Percentiles rank a stretch among this genome's conserved stretches.
Evolutionary conservation across 2,797 vertebrate species (phyloP).

Genomic region (Scarus forsteni): DNA sequence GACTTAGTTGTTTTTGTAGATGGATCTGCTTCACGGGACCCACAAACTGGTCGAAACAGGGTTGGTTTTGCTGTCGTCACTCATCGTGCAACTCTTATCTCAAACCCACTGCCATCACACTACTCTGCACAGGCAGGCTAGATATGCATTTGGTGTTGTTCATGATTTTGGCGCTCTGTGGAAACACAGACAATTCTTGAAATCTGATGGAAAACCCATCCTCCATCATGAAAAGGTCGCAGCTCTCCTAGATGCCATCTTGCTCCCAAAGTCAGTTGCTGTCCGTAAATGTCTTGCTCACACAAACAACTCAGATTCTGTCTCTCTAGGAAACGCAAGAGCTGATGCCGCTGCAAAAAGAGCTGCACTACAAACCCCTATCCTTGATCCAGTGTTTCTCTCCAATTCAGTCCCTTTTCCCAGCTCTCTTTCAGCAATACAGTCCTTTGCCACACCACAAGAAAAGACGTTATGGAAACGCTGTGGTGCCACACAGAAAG

Average conservation of each 20-base stretch:
- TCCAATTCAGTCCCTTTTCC: neutral
- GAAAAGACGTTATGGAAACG: too few relatives aligned
- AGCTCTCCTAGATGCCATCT: conserved; percentile 2
- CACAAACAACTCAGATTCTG: too few relatives aligned
- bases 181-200: conserved; percentile 34
- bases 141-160: conserved; percentile 24
- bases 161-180: conserved; percentile 20
- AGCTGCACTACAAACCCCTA: too few relatives aligned
- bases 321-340: neutral
- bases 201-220: conserved; percentile 8
- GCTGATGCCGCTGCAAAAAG: neutral
- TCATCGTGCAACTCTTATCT: too few relatives aligned
- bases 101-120: neutral
- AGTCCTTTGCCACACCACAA: too few relatives aligned
- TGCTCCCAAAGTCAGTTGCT: neutral
- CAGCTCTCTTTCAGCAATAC: too few relatives aligned
- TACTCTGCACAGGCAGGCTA: conserved; percentile 15
- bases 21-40: neutral
- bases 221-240: neutral
- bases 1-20: neutral
- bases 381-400: too few relatives aligned
- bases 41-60: too few relatives aligned
- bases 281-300: conserved; percentile 5
- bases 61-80: too few relatives aligned
- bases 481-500: too few relatives aligned